Evolutionary conservation across 2,888 invertebrate genomes (phyloP).

Genomic region (Dicycla oo): DNA sequence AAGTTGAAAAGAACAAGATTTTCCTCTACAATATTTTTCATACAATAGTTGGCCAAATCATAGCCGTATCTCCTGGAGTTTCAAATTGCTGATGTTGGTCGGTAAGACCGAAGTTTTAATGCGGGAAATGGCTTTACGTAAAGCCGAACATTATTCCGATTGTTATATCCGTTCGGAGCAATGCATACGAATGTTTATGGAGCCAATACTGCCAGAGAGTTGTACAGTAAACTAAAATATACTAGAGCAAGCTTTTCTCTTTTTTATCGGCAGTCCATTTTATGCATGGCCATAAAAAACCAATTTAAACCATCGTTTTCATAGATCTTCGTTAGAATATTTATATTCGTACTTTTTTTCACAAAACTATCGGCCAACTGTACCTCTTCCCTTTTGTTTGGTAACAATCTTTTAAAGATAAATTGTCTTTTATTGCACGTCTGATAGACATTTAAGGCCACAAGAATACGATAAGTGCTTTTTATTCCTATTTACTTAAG

Average conservation of each 20-base stretch:
- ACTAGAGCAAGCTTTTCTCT: constrained; percentile 77
- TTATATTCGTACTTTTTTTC: constrained; percentile 44
- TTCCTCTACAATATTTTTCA: not conserved
- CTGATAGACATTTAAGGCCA: constrained; percentile 24
- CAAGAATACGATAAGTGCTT: constrained; percentile 2
- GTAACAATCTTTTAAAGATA: constrained; percentile 25
- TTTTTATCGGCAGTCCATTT: constrained; percentile 77
- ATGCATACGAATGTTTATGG: constrained; percentile 81
- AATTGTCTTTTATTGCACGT: constrained; percentile 30
- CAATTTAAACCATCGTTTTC: constrained; percentile 69
- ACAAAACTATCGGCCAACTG: constrained; percentile 17
- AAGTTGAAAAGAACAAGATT: too few species aligned
- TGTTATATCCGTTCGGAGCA: constrained; percentile 76
- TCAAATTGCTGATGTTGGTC: constrained; percentile 72
- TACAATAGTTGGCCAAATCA: constrained; percentile 32
- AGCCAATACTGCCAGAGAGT: constrained; percentile 77
- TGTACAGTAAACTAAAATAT: constrained; percentile 82
- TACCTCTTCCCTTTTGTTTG: constrained; percentile 18
- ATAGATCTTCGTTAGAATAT: constrained; percentile 62
- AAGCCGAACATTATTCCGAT: constrained; percentile 75
- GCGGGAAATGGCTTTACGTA: constrained; percentile 70
- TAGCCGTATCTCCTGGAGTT: constrained; percentile 53
- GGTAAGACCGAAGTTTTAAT: constrained; percentile 74
- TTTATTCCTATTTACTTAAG: constrained; percentile 27
- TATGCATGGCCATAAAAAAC: constrained; percentile 74